These are phyloP conservation scores for Hemiscyllium ocellatum DNA, from an alignment of 2,113 vertebrate species.

Conservation along the genomic window DNA sequence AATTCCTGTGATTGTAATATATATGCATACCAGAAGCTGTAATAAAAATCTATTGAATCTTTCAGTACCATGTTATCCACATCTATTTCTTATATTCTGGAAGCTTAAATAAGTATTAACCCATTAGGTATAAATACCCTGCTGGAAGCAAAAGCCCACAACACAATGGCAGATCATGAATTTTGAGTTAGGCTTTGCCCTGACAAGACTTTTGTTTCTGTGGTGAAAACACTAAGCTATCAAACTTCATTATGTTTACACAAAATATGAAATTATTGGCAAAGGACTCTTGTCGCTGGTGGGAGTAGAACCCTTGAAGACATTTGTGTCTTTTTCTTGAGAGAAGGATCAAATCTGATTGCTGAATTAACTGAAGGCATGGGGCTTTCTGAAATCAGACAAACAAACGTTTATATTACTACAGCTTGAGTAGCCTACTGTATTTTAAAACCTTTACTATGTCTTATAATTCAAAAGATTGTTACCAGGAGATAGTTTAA, in stretches of 20 bases:
- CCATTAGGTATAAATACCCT: no score
- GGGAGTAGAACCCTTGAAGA: not conserved
- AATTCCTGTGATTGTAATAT: no score
- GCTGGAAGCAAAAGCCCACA: no score
- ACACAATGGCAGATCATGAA: no score
- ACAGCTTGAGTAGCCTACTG: not conserved
- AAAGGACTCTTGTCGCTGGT: slow-evolving; percentile 18
- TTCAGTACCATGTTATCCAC: no score
- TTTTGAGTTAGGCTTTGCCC: not conserved
- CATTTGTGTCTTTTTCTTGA: slow-evolving; percentile 3
- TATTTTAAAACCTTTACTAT: not conserved
- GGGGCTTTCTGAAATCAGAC: not conserved
- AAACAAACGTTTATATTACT: not conserved
- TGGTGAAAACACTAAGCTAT: not conserved
- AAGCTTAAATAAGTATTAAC: no score
- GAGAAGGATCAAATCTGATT: not conserved
- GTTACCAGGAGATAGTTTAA: not conserved
- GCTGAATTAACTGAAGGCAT: slow-evolving; percentile 1
- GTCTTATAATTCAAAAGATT: not conserved
- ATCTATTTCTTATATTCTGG: no score
- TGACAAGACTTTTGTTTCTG: not conserved
- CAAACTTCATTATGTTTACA: slow-evolving; percentile 4
- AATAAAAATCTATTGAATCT: no score
- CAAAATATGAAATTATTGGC: slow-evolving; percentile 12
- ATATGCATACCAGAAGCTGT: no score